phyloP scores from a whole-genome alignment of 2,113 vertebrate species.

The Pyxicephalus adspersus region DNA sequence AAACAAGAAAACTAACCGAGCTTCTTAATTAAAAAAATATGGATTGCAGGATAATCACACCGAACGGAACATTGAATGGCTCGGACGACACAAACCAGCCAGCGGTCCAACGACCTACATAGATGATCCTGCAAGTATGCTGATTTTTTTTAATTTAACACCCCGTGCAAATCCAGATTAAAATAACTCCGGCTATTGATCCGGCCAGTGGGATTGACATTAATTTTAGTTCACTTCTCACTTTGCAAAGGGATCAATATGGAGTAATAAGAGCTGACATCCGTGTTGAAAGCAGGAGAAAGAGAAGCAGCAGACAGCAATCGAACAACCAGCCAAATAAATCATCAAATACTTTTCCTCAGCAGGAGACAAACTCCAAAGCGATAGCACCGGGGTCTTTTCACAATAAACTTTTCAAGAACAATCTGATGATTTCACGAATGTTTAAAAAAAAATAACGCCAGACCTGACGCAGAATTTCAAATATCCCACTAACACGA shows the following conservation, averaged over 20 bases:
- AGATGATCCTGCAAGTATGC: slow-evolving; percentile 79
- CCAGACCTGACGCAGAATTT: not conserved
- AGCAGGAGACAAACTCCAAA: slow-evolving; percentile 82
- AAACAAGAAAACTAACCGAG: slow-evolving; percentile 82
- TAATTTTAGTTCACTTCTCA: slow-evolving; percentile 98
- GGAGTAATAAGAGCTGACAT: slow-evolving; percentile 97
- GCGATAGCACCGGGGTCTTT: slow-evolving; percentile 80
- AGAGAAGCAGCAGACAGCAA: slow-evolving; percentile 85
- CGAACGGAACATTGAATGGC: slow-evolving; percentile 70
- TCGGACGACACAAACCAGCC: slow-evolving; percentile 62
- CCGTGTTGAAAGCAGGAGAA: slow-evolving; percentile 84
- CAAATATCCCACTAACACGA: not conserved
- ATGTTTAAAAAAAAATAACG: too few species aligned
- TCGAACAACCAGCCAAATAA: slow-evolving; percentile 92
- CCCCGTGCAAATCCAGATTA: slow-evolving; percentile 88
- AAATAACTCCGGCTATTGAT: slow-evolving; percentile 95
- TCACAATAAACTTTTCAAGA: slow-evolving; percentile 81
- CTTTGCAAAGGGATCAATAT: slow-evolving; percentile 97
- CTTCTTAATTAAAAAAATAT: slow-evolving; percentile 86
- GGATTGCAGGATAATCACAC: slow-evolving; percentile 77
- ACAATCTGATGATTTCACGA: slow-evolving; percentile 70
- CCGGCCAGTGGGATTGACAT: slow-evolving; percentile 93
- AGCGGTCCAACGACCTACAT: slow-evolving; percentile 72
- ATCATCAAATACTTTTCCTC: slow-evolving; percentile 90
- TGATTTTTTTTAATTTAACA: slow-evolving; percentile 89